These are phyloP conservation scores for Torymus auratus DNA, from an alignment of 2,888 invertebrate genomes.

Conservation along the genomic window DNA sequence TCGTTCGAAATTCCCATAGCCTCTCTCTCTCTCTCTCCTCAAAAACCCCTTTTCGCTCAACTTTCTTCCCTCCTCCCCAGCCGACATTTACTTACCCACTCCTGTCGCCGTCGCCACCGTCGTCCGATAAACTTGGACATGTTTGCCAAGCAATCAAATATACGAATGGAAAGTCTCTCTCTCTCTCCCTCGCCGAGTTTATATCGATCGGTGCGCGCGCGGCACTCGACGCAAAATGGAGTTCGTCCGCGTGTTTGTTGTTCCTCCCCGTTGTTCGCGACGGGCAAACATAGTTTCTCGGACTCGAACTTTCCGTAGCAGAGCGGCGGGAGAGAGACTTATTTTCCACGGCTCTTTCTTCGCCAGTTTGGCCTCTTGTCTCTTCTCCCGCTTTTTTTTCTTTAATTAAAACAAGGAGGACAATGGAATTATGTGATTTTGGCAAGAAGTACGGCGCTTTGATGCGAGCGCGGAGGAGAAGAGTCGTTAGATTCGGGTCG, in stretches of 20 bases:
- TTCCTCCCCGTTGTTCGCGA: constrained; percentile 67
- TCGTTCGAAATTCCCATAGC: no score
- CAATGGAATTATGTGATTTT: constrained; percentile 31
- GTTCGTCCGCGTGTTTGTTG: constrained; percentile 67
- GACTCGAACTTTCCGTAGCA: constrained; percentile 55
- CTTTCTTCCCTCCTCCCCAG: background rate
- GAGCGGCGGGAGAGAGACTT: background rate
- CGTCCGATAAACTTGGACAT: constrained; percentile 73
- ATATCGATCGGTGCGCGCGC: constrained; percentile 54
- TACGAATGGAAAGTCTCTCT: constrained; percentile 73
- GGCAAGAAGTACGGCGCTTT: background rate
- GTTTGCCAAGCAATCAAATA: constrained; percentile 76
- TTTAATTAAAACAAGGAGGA: constrained; percentile 34
- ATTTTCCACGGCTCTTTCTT: constrained; percentile 42
- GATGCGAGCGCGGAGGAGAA: no score
- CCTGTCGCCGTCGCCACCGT: background rate
- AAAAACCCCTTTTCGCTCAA: background rate
- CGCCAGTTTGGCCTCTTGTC: background rate
- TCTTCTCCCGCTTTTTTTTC: constrained; percentile 46
- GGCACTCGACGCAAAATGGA: constrained; percentile 66
- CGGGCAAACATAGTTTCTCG: constrained; percentile 71
- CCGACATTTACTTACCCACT: no score
- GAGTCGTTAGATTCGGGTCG: no score
- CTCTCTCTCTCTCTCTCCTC: no score
- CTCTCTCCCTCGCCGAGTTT: constrained; percentile 61